Conservation (phyloP, 2,797 vertebrate genomes). For the Hyperoplus immaculatus region DNA sequence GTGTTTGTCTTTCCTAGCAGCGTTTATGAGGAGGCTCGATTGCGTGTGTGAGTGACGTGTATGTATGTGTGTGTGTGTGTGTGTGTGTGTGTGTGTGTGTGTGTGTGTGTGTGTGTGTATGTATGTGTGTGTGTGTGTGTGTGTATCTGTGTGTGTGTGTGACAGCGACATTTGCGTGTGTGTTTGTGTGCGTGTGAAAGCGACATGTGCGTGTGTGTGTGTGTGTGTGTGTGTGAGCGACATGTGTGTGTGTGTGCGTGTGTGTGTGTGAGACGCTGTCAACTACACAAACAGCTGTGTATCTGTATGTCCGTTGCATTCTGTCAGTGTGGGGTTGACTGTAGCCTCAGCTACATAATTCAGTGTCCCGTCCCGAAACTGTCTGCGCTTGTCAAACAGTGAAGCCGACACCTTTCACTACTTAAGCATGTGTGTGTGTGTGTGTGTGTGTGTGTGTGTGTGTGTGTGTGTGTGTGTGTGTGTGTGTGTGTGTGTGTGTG, state of each 20-base stretch:
- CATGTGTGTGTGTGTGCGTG: slow-evolving; percentile 1
- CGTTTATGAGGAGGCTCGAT: no score
- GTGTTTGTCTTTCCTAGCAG: no score
- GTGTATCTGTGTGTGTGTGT: background rate
- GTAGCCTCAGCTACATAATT: background rate
- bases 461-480: no score
- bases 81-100: background rate
- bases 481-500: no score
- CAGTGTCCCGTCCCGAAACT: slow-evolving; percentile 2
- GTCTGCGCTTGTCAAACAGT: slow-evolving; percentile 12
- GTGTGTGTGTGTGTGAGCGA: background rate
- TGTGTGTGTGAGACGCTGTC: slow-evolving; percentile 10
- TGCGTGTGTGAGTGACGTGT: no score
- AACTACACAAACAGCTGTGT: slow-evolving; percentile 11
- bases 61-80: background rate
- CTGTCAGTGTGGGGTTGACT: background rate
- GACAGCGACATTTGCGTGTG: no score
- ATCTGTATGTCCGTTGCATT: background rate
- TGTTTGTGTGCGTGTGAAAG: no score
- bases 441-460: no score
- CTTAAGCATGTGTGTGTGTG: background rate
- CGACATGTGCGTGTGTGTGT: background rate
- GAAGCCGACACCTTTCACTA: slow-evolving; percentile 18
- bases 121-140: background rate
- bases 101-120: slow-evolving; percentile 2